Conservation (phyloP, 64 coral and sea anemone genomes). For the Actinia equina region DNA sequence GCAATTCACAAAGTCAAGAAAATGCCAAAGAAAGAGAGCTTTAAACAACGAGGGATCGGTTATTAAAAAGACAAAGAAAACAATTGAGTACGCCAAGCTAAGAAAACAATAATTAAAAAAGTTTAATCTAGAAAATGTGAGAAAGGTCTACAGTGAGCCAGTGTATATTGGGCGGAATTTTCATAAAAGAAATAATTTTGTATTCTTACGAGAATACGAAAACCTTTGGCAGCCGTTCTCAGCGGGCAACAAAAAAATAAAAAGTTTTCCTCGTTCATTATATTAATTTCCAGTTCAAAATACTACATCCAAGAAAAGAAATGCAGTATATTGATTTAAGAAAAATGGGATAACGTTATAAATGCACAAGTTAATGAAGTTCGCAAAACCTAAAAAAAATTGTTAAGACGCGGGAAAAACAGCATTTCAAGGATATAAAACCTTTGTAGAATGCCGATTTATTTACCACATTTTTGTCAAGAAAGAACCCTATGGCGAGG, state of each 20-base stretch:
- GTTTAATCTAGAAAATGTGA: neutral
- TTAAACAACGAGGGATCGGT: neutral
- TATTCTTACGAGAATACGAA: neutral
- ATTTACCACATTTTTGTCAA: neutral
- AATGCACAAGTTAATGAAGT: too few species aligned
- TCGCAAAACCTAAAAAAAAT: neutral
- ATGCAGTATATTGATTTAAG: neutral
- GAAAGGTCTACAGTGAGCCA: neutral
- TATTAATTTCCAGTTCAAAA: neutral
- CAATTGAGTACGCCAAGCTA: neutral
- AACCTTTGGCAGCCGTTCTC: neutral
- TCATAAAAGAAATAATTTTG: neutral
- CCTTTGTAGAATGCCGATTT: conserved; percentile 8
- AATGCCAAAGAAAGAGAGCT: neutral
- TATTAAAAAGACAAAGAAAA: neutral
- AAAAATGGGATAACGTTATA: neutral
- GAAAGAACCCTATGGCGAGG: neutral
- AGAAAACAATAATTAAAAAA: neutral
- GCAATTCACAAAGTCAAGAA: neutral
- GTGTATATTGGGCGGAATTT: neutral
- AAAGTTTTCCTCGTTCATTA: neutral
- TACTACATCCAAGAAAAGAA: neutral
- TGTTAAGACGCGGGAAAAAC: neutral
- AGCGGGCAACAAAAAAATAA: neutral
- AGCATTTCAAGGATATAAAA: neutral